A percentile compares a stretch with the other conserved stretches of the same genome.
These are phyloP conservation scores for Drosophila macrothrix DNA, from an alignment of 2,888 invertebrate genomes.

Conservation along the genomic window DNA sequence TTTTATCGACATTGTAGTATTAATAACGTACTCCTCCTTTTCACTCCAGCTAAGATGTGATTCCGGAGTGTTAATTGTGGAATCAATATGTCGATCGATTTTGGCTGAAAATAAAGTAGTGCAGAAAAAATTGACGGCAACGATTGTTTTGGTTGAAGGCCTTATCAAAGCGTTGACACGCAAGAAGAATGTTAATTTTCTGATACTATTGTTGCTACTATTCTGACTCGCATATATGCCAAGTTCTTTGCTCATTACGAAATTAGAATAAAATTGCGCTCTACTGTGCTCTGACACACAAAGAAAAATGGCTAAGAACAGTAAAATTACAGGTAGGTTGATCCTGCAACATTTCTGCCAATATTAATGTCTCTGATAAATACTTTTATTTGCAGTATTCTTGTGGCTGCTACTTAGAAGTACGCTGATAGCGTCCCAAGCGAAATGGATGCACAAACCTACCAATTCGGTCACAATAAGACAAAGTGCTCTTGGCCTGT, in stretches of 20 bases:
- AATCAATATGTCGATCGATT: conserved; percentile 47
- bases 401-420: conserved; percentile 16
- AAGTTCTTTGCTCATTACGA: conserved; percentile 62
- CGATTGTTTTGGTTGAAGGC: conserved; percentile 53
- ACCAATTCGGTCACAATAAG: conserved; percentile 73
- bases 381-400: conserved; percentile 23
- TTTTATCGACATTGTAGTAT: conserved; percentile 35
- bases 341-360: conserved; percentile 21
- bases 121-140: conserved; percentile 45
- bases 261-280: conserved; percentile 73
- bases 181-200: conserved; percentile 73
- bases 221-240: conserved; percentile 59
- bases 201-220: conserved; percentile 53
- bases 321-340: conserved; percentile 25
- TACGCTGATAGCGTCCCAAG: conserved; percentile 2
- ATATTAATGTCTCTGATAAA: not conserved
- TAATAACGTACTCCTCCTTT: conserved; percentile 32
- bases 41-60: conserved; percentile 10
- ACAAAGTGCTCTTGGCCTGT: conserved; percentile 55
- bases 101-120: conserved; percentile 43
- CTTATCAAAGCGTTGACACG: conserved; percentile 67
- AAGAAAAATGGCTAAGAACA: conserved; percentile 30
- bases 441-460: conserved; percentile 55
- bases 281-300: conserved; percentile 58
- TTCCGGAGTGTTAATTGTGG: conserved; percentile 13